Evolutionary conservation across 2,797 vertebrate genomes (phyloP), one percentile per base, ranked within the genome.

Genomic region (Pitangus sulphuratus): DNA sequence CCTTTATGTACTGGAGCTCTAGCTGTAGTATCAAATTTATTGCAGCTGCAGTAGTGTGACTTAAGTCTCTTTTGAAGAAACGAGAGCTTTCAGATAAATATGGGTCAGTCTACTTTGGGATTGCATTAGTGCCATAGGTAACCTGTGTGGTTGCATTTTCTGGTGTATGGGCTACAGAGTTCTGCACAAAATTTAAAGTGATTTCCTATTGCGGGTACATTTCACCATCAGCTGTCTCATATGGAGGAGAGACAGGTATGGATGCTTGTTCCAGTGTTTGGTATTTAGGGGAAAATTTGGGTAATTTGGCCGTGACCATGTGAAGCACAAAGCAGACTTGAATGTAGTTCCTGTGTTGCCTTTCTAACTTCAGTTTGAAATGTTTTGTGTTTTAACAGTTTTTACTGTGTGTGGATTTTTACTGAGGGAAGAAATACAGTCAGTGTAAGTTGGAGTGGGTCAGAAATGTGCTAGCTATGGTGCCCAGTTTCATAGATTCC

Each of bases 281-380:
- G 18, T 8, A 11, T 35, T 53, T 20, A 62, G 62, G 37, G 37
- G 48, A 76, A 42, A 88, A 62, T 37, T 37, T 37, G 37, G 37
- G 15, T 58, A 21, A 42, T 69, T 65, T 82, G 10, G 5, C 33
- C 2, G 0, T 62, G 48, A 25, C n/a, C 3, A 6, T 4, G 8
- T 19, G 45, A 86, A 80, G 21, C 40, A 44, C 28, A 48, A 53
- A 69, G 19, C 20, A 45, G 45, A 50, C 24, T 61, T 75, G 26
- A 22, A 4, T 31, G 3, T 51, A 35, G 45, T 54, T 79, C 15
- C 16, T 61, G 1, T 0, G 0, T 33, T 53, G 22, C 15, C 22
- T 60, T 76, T 88, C 37, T 79, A 12, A 77, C 16, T 81, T 47
- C 4, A 11, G 1, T 74, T 35, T 80, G 30, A 72, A 80, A 58